Evolutionary conservation across 2,888 invertebrate species (phyloP).

Genomic region (Eledone cirrhosa): DNA sequence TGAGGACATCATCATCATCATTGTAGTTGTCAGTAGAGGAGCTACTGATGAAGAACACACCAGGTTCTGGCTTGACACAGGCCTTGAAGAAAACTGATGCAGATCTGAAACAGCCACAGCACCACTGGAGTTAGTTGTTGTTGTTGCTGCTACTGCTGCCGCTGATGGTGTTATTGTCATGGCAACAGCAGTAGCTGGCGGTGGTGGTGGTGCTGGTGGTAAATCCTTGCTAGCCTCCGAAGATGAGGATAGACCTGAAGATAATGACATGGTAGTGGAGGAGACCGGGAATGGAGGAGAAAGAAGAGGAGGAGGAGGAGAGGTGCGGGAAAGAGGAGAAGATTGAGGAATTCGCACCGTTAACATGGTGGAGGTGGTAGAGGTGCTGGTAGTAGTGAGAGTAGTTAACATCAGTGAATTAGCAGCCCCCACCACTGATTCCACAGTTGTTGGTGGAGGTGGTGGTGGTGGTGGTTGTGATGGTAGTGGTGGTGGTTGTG

Average conservation of each 20-base stretch:
- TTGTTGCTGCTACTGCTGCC: background rate
- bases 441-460: background rate
- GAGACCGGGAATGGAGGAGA: background rate
- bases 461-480: no score
- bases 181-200: background rate
- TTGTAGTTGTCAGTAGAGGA: background rate
- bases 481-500: background rate
- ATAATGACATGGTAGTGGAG: background rate
- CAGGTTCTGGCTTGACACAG: background rate
- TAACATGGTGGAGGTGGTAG: background rate
- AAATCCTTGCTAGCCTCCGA: background rate
- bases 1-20: conserved; percentile 20
- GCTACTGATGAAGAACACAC: background rate
- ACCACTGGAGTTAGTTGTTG: background rate
- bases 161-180: background rate
- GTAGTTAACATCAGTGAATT: background rate
- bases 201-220: background rate
- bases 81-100: background rate
- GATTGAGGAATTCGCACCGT: conserved; percentile 5
- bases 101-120: background rate
- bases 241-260: background rate
- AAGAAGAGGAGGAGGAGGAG: conserved; percentile 1
- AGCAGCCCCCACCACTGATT: background rate
- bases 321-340: background rate
- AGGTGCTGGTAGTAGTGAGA: background rate